Conservation (phyloP, 2,888 invertebrate species). For the Cerastis rubricosa region DNA sequence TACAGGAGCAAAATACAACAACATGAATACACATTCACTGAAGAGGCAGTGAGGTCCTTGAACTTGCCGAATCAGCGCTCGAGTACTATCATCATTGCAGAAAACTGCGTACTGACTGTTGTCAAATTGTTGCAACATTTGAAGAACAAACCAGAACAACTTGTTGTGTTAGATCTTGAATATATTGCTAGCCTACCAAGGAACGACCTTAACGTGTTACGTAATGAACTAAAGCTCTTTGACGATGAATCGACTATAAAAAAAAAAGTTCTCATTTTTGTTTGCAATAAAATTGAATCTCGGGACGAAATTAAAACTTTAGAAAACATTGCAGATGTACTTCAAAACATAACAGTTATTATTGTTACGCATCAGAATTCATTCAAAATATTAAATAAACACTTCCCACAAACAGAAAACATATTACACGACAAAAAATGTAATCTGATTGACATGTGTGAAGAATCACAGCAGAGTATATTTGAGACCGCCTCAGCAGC, state of each 20-base stretch:
- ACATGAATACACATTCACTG: not conserved
- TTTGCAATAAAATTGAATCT: not conserved
- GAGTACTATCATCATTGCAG: conserved; percentile 1
- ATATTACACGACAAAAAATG: conserved; percentile 8
- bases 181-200: conserved; percentile 5
- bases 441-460: conserved; percentile 22
- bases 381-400: conserved; percentile 3
- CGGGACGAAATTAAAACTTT: not conserved
- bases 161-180: conserved; percentile 23
- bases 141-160: not conserved
- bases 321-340: conserved; percentile 7
- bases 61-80: not conserved
- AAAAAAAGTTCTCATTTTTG: conserved; percentile 4
- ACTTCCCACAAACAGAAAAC: conserved; percentile 9
- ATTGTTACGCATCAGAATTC: conserved; percentile 10
- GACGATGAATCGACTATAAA: not conserved
- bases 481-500: not conserved
- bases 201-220: not conserved
- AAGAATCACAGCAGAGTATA: conserved; percentile 16
- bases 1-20: not conserved
- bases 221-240: not conserved
- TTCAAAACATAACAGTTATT: conserved; percentile 1
- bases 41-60: not conserved
- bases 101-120: conserved; percentile 10
- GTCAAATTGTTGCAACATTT: conserved; percentile 21